Base-by-base conservation (phyloP, 2,888 invertebrate genomes). In the Entomobrya multifasciata region DNA sequence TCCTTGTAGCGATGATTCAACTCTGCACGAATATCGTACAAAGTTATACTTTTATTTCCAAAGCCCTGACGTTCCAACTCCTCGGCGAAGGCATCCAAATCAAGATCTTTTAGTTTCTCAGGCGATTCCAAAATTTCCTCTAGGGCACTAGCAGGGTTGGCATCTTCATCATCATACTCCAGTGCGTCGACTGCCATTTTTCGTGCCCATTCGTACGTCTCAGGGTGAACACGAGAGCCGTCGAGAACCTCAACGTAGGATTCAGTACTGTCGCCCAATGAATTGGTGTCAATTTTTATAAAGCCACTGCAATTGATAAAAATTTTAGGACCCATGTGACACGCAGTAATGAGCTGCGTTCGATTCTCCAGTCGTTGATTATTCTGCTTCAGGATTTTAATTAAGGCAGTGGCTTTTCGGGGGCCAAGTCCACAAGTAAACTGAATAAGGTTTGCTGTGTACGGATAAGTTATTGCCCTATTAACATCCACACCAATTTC, bases 101-200 rank as follows among this genome's bases (percentile, higher is more conserved):
- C 99, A 41, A 99, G 94, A 92, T 99, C 99, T 92, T 97, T 97
- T 30, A 98, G 93, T 91, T 97, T 94, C 92, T 98, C 98, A 0
- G 99, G 99, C 10, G 97, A 96, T 92, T 99, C 98, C 0, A 99
- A 94, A 92, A 99, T 99, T 93, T 99, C 99, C 93, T 99, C 99
- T 30, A 99, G 93, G 15, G 99, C 99, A 0, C 98, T 79, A 13
- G 87, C 80, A 8, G 89, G 89, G 79, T 91, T 90, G 92, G 96
- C 96, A 91, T 98, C 98, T 92, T 98, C 98, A 92, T 99, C 99
- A 92, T 99, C 99, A 91, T 99, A 98, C 92, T 99, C 99, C 67
- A 99, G 93, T 0, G 99, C 99, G 93, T 99, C 99, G 0, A 99
- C 98, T 0, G 99, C 99, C 99, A 99, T 99, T 93, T 99, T 99